Evolutionary conservation across 2,797 vertebrate genomes (phyloP).

Genomic region (Schizothorax lantsangensis): DNA sequence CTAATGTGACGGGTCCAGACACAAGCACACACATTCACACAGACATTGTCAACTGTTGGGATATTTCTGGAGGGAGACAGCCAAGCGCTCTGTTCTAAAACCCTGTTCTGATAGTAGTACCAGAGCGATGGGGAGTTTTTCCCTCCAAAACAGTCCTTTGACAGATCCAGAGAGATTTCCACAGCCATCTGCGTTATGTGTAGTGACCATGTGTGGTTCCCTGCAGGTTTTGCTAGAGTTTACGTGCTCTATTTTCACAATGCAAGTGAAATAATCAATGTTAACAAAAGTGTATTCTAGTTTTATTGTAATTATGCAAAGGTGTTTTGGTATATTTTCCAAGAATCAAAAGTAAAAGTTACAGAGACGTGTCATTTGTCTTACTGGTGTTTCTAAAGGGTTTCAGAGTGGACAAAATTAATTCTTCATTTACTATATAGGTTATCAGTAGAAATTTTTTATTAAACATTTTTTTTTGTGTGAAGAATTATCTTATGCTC

Average conservation of each 20-base stretch:
- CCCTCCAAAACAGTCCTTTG: not conserved
- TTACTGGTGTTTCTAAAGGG: not conserved
- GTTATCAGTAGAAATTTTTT: not conserved
- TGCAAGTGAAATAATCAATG: not conserved
- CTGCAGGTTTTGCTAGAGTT: not conserved
- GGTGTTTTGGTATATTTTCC: not conserved
- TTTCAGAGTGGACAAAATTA: not conserved
- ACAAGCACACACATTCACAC: constrained; percentile 40
- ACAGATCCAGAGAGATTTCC: constrained; percentile 15
- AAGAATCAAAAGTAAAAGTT: not conserved
- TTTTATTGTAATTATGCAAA: not conserved
- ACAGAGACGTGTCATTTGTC: not conserved
- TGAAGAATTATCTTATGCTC: not conserved
- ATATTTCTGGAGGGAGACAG: constrained; percentile 29
- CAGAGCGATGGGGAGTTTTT: not conserved
- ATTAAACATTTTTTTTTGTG: not conserved
- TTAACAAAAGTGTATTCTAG: not conserved
- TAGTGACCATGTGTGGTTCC: constrained; percentile 6
- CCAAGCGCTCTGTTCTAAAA: constrained; percentile 12
- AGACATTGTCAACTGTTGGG: constrained; percentile 38
- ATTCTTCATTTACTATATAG: not conserved
- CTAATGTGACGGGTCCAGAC: constrained; percentile 43
- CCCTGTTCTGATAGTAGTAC: constrained; percentile 21
- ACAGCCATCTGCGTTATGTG: not conserved
- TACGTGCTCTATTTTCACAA: not conserved